phyloP scores from a whole-genome alignment of 2,888 invertebrate genomes.

The Platycheirus albimanus region DNA sequence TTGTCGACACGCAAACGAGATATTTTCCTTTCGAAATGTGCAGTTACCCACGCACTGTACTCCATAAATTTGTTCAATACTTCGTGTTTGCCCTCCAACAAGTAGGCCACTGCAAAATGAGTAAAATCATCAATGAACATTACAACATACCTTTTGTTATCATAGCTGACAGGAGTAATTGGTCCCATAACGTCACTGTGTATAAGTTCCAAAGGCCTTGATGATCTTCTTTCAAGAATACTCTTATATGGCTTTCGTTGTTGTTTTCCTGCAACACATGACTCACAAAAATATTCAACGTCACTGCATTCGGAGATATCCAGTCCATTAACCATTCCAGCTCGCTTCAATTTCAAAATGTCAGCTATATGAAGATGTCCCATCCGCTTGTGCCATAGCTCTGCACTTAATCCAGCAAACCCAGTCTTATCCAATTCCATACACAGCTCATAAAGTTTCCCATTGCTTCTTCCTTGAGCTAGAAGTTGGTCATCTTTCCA shows the following conservation, averaged over 20 bases:
- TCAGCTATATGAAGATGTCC: not conserved
- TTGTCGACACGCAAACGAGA: constrained; percentile 11
- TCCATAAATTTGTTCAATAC: not conserved
- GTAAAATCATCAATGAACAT: constrained; percentile 11
- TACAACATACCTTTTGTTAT: not conserved
- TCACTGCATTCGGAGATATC: not conserved
- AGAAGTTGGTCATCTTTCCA: not conserved
- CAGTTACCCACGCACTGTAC: not conserved
- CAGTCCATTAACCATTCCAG: not conserved
- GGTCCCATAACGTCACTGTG: not conserved
- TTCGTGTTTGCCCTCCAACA: constrained; percentile 17
- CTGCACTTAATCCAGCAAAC: not conserved
- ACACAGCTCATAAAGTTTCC: not conserved
- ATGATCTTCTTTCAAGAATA: not conserved
- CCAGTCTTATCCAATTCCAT: not conserved
- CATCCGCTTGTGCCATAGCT: not conserved
- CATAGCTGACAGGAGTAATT: not conserved
- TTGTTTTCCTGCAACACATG: not conserved
- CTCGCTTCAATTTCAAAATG: not conserved
- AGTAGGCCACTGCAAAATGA: constrained; percentile 1
- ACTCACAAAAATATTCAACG: not conserved
- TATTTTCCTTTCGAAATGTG: constrained; percentile 3
- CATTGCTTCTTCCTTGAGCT: not conserved
- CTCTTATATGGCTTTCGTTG: not conserved
- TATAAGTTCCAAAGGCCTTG: not conserved